Conservation (phyloP, 1,140 invertebrate genomes). For the Eueides isabella region DNA sequence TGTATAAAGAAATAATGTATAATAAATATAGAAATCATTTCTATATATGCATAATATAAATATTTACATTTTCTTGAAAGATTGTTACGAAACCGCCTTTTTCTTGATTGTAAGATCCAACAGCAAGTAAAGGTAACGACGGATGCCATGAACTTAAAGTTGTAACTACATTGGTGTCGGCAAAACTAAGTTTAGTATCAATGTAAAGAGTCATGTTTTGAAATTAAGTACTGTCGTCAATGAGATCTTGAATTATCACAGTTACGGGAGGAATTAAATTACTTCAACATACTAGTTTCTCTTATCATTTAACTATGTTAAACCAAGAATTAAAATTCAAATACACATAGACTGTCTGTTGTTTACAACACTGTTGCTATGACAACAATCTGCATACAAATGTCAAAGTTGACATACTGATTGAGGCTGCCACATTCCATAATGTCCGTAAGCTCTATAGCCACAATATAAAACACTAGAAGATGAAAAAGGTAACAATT, state of each 20-base stretch:
- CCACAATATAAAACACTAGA: neutral
- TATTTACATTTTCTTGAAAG: constrained; percentile 88
- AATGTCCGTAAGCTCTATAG: no score
- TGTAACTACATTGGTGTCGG: constrained; percentile 87
- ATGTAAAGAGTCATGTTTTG: constrained; percentile 88
- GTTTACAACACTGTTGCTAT: constrained; percentile 7
- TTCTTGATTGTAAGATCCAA: constrained; percentile 93
- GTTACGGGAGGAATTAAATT: no score
- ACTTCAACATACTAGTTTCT: constrained; percentile 4
- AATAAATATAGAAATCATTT: no score
- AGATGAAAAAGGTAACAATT: neutral
- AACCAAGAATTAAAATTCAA: neutral
- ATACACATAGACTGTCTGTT: neutral
- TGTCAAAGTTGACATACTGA: neutral
- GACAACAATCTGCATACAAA: neutral
- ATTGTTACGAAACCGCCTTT: constrained; percentile 93
- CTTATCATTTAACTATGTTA: neutral
- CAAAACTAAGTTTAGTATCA: constrained; percentile 88
- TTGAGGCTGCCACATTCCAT: neutral
- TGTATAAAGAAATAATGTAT: neutral
- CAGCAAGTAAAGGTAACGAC: constrained; percentile 89
- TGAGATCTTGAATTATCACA: neutral
- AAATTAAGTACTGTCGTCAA: neutral
- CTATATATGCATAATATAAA: no score
- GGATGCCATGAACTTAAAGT: constrained; percentile 91